Percentiles rank a stretch among this genome's conserved stretches.
Conservation (phyloP, 2,797 vertebrate species). For the Graptemys geographica region DNA sequence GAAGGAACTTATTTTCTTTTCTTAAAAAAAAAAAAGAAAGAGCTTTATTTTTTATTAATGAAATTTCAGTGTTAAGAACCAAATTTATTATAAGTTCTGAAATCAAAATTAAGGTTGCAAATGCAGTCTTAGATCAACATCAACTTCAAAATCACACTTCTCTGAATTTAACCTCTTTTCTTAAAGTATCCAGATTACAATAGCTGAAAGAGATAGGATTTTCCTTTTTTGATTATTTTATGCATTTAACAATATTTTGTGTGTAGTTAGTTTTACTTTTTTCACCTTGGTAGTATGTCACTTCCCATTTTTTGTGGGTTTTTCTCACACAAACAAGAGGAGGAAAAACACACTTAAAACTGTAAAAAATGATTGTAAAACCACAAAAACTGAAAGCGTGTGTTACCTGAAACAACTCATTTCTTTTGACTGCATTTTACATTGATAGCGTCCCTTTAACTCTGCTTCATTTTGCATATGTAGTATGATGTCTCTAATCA, state of each 20-base stretch:
- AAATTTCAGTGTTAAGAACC: not conserved
- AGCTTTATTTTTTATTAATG: not conserved
- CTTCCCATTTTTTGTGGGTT: fast-evolving
- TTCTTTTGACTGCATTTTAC: not conserved
- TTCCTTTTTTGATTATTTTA: not conserved
- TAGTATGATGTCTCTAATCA: not conserved
- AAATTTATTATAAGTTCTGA: not conserved
- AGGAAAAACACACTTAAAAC: not conserved
- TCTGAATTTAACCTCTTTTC: not conserved
- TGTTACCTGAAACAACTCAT: not conserved
- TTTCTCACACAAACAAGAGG: fast-evolving
- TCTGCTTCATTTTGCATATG: fast-evolving
- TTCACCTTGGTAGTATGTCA: fast-evolving
- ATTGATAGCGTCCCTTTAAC: not conserved
- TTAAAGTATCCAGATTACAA: not conserved
- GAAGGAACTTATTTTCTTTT: not conserved
- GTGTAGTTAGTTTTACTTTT: not conserved
- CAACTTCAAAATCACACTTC: not conserved
- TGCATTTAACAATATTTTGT: fast-evolving
- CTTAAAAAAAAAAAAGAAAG: not conserved
- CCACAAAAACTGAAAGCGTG: not conserved
- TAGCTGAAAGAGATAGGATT: fast-evolving
- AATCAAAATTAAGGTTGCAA: not conserved
- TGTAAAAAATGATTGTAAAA: not conserved
- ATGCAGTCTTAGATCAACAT: not conserved